phyloP scores from a whole-genome alignment of 2,888 invertebrate genomes.

The Strigamia transsilvanica region DNA sequence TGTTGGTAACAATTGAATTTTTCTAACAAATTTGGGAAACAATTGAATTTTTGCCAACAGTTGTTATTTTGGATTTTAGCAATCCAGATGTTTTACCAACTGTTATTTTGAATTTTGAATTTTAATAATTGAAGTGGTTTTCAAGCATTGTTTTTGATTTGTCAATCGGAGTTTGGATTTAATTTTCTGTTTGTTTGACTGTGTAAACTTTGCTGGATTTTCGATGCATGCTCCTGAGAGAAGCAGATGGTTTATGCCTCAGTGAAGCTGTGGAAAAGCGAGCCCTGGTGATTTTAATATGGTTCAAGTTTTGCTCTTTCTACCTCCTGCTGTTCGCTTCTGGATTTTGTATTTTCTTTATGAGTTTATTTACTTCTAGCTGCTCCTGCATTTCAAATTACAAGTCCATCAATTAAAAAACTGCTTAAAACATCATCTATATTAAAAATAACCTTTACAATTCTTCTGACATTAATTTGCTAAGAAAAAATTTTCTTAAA shows the following conservation, averaged over 20 bases:
- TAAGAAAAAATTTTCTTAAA: no score
- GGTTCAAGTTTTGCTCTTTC: conserved; percentile 3
- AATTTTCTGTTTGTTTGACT: conserved; percentile 7
- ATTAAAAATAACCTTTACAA: no score
- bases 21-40: no score
- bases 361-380: background rate
- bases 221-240: background rate
- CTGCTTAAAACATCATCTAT: no score
- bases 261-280: background rate
- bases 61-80: background rate
- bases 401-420: no score
- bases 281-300: background rate
- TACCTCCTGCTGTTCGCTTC: background rate
- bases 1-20: no score
- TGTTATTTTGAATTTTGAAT: no score
- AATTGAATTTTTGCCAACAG: background rate
- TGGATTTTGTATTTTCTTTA: background rate
- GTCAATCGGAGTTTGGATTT: background rate
- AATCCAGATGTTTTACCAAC: no score
- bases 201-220: background rate
- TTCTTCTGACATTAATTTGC: no score
- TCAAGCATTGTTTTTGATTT: background rate
- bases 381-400: background rate
- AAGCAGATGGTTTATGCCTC: conserved; percentile 21
- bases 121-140: no score